Conservation (phyloP, 2,797 vertebrate genomes). For the Enteromius unitaeniatus region DNA sequence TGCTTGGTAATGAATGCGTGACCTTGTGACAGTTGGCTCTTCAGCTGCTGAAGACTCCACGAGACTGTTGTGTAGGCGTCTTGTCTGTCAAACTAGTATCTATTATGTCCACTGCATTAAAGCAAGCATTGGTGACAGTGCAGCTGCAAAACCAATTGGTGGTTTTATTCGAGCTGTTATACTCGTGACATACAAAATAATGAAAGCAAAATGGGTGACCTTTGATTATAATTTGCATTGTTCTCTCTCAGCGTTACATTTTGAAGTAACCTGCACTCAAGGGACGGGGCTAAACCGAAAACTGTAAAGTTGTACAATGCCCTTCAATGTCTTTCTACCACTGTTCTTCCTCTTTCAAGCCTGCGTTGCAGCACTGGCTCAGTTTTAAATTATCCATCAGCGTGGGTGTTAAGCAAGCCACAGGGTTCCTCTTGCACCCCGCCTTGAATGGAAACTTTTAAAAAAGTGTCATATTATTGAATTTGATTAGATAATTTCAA, state of each 20-base stretch:
- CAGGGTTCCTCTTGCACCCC: slow-evolving; percentile 60
- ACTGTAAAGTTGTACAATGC: slow-evolving; percentile 36
- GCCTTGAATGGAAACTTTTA: slow-evolving; percentile 56
- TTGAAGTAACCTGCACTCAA: slow-evolving; percentile 32
- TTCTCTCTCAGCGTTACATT: slow-evolving; percentile 10
- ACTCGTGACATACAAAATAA: slow-evolving; percentile 24
- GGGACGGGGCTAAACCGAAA: neutral
- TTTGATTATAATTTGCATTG: slow-evolving; percentile 40
- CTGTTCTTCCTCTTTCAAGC: slow-evolving; percentile 66
- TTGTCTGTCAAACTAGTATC: slow-evolving; percentile 44
- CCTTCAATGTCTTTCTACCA: slow-evolving; percentile 47
- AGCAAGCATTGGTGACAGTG: slow-evolving; percentile 23
- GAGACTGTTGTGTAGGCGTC: slow-evolving; percentile 47
- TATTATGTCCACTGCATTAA: slow-evolving; percentile 40
- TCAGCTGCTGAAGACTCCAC: slow-evolving; percentile 51
- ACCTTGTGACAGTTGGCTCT: slow-evolving; percentile 50
- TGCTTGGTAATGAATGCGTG: slow-evolving; percentile 24
- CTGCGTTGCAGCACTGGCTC: slow-evolving; percentile 47
- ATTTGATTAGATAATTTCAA: slow-evolving; percentile 42
- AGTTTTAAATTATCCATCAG: slow-evolving; percentile 64
- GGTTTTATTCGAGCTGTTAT: slow-evolving; percentile 42
- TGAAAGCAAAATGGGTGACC: slow-evolving; percentile 1
- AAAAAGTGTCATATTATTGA: slow-evolving; percentile 42
- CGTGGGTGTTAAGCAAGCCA: slow-evolving; percentile 62
- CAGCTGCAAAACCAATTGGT: slow-evolving; percentile 53